These are phyloP conservation scores for Prunella strophiata DNA, from an alignment of 2,797 vertebrate species.

Conservation along the genomic window DNA sequence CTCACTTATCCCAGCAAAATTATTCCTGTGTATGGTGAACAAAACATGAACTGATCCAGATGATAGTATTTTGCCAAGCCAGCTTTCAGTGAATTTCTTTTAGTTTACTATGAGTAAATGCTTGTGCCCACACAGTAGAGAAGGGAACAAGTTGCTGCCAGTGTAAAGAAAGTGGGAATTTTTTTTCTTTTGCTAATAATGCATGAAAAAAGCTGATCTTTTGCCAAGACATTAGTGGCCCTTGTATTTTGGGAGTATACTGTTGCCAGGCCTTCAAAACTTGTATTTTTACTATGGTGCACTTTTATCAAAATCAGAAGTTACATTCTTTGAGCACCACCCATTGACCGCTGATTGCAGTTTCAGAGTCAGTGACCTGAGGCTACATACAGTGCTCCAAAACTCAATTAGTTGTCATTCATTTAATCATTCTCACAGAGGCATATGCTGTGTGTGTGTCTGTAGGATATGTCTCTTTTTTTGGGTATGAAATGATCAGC, in stretches of 20 bases:
- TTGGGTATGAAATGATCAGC: neutral
- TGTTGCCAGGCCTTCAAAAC: neutral
- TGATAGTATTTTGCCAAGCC: slow-evolving; percentile 2
- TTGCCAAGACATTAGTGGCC: neutral
- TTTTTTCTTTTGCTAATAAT: neutral
- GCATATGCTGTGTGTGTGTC: neutral
- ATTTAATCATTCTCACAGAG: neutral
- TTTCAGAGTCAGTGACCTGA: neutral
- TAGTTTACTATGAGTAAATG: neutral
- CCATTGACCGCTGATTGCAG: accelerated
- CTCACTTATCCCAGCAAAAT: neutral
- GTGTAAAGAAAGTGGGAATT: neutral
- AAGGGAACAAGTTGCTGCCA: neutral
- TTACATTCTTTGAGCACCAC: neutral
- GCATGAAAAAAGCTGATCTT: neutral
- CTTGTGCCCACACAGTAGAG: slow-evolving; percentile 2
- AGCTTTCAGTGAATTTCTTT: slow-evolving; percentile 11
- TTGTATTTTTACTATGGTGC: neutral
- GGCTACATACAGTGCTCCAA: neutral
- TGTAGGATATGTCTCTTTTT: neutral
- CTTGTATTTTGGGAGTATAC: neutral
- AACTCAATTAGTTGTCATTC: neutral
- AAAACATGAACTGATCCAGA: neutral
- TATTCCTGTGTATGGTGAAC: neutral
- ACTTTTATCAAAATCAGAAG: neutral